Evolutionary conservation across 1,140 invertebrate species (phyloP), one percentile per base, ranked within the genome.

Genomic region (Pseudomyrmex sp.): DNA sequence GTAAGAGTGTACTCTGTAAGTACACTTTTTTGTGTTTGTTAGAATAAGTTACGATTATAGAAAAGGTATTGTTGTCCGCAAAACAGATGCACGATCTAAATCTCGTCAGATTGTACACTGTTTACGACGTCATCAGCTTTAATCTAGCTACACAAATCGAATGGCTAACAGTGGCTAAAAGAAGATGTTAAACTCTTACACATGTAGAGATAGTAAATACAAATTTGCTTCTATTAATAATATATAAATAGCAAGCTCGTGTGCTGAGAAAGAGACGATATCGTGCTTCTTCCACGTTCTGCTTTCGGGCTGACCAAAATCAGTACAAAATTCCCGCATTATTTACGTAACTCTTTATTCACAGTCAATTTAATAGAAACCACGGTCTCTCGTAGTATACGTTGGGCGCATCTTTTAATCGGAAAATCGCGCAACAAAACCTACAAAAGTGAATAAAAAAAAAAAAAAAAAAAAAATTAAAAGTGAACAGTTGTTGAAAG

Each of bases 81-180:
- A 50, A 54, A 75, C 23, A 54, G 46, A 75, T 58, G 13, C 66
- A 20, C 18, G 18, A 52, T 75, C 70, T 54, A 35, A 73, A 65
- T 76, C 61, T 65, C 59, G 48, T 61, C 50, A 56, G 63, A 82
- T 75, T 82, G 52, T 59, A 26, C 18, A 15, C 48, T 82, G 70
- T 82, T 82, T 82, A 75, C 61, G 72, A 76, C 35, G 18, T 20
- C 46, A 75, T 82, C 59, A 75, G 79, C 70, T 65, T 82, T 82
- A 75, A 82, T 82, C 59, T 56, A 35, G 26, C 69, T 72, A 56
- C 23, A 15, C 12, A 3, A 26, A 26, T 26, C 26, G 12, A 20
- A 1, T 12, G 15, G 35, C 35, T 58, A 80, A 70, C 54, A 50
- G 44, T 23, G 65, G 66, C 5, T 26, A 18, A 77, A 26, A 10